These are phyloP conservation scores for Lampris incognitus DNA, from an alignment of 2,113 vertebrate species.

Conservation along the genomic window DNA sequence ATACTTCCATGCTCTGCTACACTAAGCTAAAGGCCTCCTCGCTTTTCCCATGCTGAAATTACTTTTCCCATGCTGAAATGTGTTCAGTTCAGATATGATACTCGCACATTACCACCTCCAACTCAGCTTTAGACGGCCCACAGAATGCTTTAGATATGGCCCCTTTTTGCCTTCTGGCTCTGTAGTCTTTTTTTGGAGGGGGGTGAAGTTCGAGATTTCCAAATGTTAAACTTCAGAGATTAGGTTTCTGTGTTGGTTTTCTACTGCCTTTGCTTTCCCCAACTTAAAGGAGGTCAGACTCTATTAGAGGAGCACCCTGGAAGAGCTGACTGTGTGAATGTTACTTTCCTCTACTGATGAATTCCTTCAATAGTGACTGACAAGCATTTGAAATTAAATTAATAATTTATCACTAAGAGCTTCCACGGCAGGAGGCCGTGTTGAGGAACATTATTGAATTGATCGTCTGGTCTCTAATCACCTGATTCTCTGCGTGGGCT, in stretches of 20 bases:
- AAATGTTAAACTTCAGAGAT: neutral
- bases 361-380: slow-evolving; percentile 27
- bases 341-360: slow-evolving; percentile 11
- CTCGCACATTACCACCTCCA: slow-evolving; percentile 20
- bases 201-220: no score
- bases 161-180: slow-evolving; percentile 6
- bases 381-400: slow-evolving; percentile 32
- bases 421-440: slow-evolving; percentile 33
- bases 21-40: slow-evolving; percentile 15
- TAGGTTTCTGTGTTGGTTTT: slow-evolving; percentile 6
- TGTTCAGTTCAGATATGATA: slow-evolving; percentile 17
- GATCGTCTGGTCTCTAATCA: slow-evolving; percentile 29
- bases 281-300: neutral
- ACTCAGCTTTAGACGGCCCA: neutral
- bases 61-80: slow-evolving; percentile 11
- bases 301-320: neutral
- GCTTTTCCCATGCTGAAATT: neutral
- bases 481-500: neutral
- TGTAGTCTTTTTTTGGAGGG: slow-evolving; percentile 19
- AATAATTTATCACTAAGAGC: slow-evolving; percentile 43
- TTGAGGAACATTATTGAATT: slow-evolving; percentile 20
- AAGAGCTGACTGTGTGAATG: slow-evolving; percentile 13
- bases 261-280: slow-evolving; percentile 9
- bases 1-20: slow-evolving; percentile 7
- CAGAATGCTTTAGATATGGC: slow-evolving; percentile 4